Percentiles rank a stretch among this genome's conserved stretches.
These are phyloP conservation scores for Leptatherina wallacei DNA, from an alignment of 2,797 vertebrate genomes.

Conservation along the genomic window DNA sequence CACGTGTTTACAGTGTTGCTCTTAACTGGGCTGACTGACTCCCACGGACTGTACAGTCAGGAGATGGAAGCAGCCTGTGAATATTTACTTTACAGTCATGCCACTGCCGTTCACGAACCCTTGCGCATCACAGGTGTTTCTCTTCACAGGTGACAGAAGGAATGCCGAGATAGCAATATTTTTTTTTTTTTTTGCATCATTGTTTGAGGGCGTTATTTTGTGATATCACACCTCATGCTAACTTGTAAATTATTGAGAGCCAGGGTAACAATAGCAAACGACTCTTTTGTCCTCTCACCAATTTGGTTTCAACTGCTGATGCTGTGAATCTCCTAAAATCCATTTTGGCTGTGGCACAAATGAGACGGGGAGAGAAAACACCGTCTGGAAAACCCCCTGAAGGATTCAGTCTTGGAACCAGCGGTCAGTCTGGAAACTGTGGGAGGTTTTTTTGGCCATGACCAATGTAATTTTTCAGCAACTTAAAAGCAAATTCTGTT, in stretches of 20 bases:
- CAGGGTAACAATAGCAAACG: constrained; percentile 73
- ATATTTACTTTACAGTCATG: constrained; percentile 40
- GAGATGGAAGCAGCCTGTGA: constrained; percentile 17
- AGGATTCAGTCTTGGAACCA: constrained; percentile 51
- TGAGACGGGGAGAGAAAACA: constrained; percentile 65
- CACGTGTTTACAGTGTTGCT: no score
- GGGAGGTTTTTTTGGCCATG: constrained; percentile 61
- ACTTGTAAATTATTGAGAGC: constrained; percentile 79
- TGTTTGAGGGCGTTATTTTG: constrained; percentile 67
- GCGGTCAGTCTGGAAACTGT: constrained; percentile 58
- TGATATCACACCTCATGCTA: constrained; percentile 80
- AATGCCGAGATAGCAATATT: constrained; percentile 63
- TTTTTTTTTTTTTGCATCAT: constrained; percentile 23
- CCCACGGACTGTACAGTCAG: constrained; percentile 8
- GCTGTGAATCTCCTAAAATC: constrained; percentile 68
- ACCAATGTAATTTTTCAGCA: constrained; percentile 38
- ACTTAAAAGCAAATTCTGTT: constrained; percentile 35
- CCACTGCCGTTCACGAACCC: constrained; percentile 8
- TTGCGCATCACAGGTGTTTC: constrained; percentile 49
- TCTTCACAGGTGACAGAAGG: constrained; percentile 79
- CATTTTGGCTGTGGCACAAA: constrained; percentile 67
- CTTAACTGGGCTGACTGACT: background rate
- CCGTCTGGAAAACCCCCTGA: constrained; percentile 64
- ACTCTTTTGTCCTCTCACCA: constrained; percentile 77
- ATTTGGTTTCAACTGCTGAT: constrained; percentile 63